Evolutionary conservation across 2,113 vertebrate species (phyloP).

Genomic region (Pao palembangensis): DNA sequence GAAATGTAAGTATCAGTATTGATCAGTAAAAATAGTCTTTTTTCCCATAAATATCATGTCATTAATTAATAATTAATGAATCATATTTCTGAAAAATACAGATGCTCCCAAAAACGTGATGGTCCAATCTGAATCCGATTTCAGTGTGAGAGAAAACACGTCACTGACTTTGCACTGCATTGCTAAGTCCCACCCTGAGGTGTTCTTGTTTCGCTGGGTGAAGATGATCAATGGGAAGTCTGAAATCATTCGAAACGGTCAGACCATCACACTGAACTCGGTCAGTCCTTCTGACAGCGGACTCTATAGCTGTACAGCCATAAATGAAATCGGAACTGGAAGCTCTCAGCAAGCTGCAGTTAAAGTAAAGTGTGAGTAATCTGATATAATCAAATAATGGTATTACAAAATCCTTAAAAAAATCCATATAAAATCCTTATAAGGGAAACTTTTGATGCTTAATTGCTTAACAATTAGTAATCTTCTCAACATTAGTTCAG

Average conservation of each 20-base stretch:
- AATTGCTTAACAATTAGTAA: no score
- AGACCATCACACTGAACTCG: fast-evolving
- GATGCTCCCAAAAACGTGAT: constrained; percentile 53
- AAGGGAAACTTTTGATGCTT: no score
- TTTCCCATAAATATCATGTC: neutral
- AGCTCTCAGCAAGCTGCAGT: constrained; percentile 21
- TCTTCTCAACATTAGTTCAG: no score
- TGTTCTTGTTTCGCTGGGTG: constrained; percentile 38
- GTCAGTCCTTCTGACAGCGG: constrained; percentile 39
- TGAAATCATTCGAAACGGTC: fast-evolving
- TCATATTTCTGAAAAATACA: constrained; percentile 19
- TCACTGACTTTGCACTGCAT: constrained; percentile 40
- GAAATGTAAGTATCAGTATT: constrained; percentile 40
- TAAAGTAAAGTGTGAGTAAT: constrained; percentile 60
- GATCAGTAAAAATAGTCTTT: neutral
- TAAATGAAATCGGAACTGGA: constrained; percentile 31
- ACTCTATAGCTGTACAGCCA: constrained; percentile 48
- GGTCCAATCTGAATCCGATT: neutral
- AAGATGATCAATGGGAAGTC: neutral
- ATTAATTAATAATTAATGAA: neutral
- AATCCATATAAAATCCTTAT: no score
- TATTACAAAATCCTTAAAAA: no score
- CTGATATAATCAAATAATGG: neutral
- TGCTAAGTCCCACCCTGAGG: constrained; percentile 24
- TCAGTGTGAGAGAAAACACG: constrained; percentile 30